Evolutionary conservation across 2,113 vertebrate genomes (phyloP), one percentile per base, ranked within the genome.

Genomic region (Rhodinocichla rosea): DNA sequence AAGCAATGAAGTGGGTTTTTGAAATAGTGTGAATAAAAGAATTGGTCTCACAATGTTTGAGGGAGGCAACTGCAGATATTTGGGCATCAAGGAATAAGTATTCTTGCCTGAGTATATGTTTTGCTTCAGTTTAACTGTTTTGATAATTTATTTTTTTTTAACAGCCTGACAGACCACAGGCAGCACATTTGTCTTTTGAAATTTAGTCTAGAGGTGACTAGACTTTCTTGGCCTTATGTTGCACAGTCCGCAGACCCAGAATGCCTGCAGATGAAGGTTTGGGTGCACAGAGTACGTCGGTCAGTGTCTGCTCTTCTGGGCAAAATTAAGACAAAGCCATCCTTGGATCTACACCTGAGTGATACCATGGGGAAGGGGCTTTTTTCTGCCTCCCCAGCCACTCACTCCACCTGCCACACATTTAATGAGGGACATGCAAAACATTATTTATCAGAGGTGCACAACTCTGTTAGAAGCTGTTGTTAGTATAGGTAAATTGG

Each of bases 241-340:
- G 42, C 13, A 27, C 6, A 15, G 30, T 18, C 35, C 3, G 4
- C 2, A 50, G 65, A 50, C 13, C 7, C 23, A 70, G 39, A 50
- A 42, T 0, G 0, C 9, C 42, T 55, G 60, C 11, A 45, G 39
- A n/a, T 37, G 65, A 37, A 30, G 47, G 23, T 40, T 64, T 87
- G 35, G 17, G 37, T 21, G 10, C 24, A 33, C 2, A 1, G 50
- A 91, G 28, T 32, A n/a, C 3, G 0, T 91, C 1, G 0, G 11
- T 52, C 13, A 49, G 62, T 44, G n/a, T 24, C 24, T 52, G 45
- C 15, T 75, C 23, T 47, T 60, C 17, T 16, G 6, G 23, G n/a
- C 7, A 10, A 86, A 73, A 60, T 21, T 6, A 67, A 81, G 73
- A 44, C 15, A 82, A 91, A 82, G 5, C 13, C 32, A 13, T 62